Evolutionary conservation across 2,797 vertebrate genomes (phyloP).

Genomic region (Pempheris klunzingeri): DNA sequence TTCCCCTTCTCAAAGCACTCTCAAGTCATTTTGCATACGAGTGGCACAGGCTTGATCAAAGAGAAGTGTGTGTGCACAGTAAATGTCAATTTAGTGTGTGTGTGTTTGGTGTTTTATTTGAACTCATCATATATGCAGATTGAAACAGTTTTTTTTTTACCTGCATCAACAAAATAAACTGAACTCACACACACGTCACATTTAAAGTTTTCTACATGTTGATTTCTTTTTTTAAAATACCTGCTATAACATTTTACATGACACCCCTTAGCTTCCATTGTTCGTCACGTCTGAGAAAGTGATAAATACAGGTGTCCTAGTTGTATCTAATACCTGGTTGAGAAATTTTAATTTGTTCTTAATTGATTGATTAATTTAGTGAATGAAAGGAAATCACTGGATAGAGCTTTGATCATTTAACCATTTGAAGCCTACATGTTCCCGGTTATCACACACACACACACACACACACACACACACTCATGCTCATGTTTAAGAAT

Average conservation of each 20-base stretch:
- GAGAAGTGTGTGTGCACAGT: neutral
- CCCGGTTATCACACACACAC: slow-evolving; percentile 7
- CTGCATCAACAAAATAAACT: neutral
- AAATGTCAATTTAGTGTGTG: neutral
- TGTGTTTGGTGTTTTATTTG: slow-evolving; percentile 15
- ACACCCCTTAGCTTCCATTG: neutral
- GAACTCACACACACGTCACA: neutral
- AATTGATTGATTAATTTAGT: neutral
- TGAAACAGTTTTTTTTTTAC: neutral
- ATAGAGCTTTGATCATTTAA: neutral
- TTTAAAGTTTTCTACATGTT: neutral
- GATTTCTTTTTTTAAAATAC: neutral
- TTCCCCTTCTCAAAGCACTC: neutral
- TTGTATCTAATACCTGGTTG: neutral
- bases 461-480: no score
- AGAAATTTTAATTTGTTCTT: neutral
- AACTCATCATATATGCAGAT: neutral
- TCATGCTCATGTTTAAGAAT: slow-evolving; percentile 15
- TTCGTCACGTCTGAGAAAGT: neutral
- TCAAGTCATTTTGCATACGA: neutral
- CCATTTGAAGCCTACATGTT: neutral
- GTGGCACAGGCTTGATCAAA: neutral
- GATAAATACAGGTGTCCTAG: neutral
- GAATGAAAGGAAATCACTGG: neutral
- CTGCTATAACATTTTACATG: neutral